Evolutionary conservation across 2,888 invertebrate species (phyloP).

Genomic region (Agriopis aurantiaria): DNA sequence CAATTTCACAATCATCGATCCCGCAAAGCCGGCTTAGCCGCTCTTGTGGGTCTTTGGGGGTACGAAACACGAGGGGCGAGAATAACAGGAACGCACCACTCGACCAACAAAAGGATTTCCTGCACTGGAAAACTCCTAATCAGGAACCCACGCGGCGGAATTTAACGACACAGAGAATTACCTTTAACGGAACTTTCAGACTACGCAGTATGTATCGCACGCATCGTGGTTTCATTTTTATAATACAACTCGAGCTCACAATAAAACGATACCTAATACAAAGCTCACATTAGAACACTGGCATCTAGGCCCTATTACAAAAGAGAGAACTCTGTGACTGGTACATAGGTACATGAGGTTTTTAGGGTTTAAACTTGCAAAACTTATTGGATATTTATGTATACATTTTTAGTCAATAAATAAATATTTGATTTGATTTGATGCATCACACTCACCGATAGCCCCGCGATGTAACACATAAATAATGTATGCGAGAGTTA

Average conservation of each 20-base stretch:
- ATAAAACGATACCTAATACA: too few species aligned
- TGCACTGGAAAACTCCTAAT: slow-evolving; percentile 66
- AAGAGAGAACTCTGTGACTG: too few species aligned
- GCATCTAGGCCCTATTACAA: too few species aligned
- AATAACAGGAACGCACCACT: slow-evolving; percentile 65
- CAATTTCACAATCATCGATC: slow-evolving; percentile 69
- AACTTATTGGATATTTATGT: too few species aligned
- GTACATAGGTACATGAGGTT: too few species aligned
- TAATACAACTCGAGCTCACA: neutral
- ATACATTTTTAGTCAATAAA: too few species aligned
- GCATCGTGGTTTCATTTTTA: neutral
- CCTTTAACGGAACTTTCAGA: slow-evolving; percentile 31
- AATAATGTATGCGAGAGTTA: neutral
- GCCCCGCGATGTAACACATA: too few species aligned
- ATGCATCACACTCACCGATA: too few species aligned
- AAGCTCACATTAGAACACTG: too few species aligned
- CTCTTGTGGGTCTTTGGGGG: slow-evolving; percentile 63
- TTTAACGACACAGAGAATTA: slow-evolving; percentile 54
- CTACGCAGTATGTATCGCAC: neutral
- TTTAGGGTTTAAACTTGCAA: too few species aligned
- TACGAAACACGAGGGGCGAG: slow-evolving; percentile 56
- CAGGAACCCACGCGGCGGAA: slow-evolving; percentile 53
- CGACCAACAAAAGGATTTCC: slow-evolving; percentile 71
- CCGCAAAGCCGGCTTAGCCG: slow-evolving; percentile 72
- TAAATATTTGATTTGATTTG: too few species aligned